Evolutionary conservation across 92 coral and sea anemone species (phyloP), one percentile per base, ranked within the genome.

Genomic region (Parazoanthus atlanticus): DNA sequence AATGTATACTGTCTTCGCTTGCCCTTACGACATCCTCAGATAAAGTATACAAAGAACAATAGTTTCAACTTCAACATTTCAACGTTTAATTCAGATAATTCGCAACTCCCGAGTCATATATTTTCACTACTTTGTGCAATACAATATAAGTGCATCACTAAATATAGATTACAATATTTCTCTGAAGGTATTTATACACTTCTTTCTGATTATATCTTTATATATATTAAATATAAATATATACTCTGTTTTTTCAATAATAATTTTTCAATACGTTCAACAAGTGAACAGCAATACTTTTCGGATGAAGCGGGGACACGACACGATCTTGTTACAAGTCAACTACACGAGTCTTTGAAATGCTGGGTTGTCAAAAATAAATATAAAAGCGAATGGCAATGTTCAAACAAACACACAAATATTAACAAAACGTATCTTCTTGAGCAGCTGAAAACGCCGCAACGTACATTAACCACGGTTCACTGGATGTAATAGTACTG

Each of bases 211-310:
- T 21, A 33, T n/a, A 19, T 41, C 17, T 36, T 33, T 38, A 26
- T 74, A 11, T 75, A 75, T 75, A 75, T 75, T 75, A 75, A 21
- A 75, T 75, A 75, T 75, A 75, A 36, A 75, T 75, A 75, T 75
- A 75, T 75, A 34, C 28, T 75, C 43, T 75, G 28, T 75, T 11
- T 75, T 34, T 41, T 33, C 28, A 36, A 33, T 25, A 36, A 74
- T 34, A 34, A 36, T 36, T 75, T 33, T 74, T 33, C 25, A 38
- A 23, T 17, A 36, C 17, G 40, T 74, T 74, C 43, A 74, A 33
- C 10, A 3, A 31, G 78, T 38, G 28, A 74, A 74, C 78, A 74
- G 78, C 46, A 31, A 36, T 75, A 75, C 52, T 41, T 75, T 34
- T 74, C 8, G 41, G 78, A 56, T 56, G 23, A 36, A 5, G 38